Conservation (phyloP, 2,113 vertebrate genomes). For the Cathartes aura region DNA sequence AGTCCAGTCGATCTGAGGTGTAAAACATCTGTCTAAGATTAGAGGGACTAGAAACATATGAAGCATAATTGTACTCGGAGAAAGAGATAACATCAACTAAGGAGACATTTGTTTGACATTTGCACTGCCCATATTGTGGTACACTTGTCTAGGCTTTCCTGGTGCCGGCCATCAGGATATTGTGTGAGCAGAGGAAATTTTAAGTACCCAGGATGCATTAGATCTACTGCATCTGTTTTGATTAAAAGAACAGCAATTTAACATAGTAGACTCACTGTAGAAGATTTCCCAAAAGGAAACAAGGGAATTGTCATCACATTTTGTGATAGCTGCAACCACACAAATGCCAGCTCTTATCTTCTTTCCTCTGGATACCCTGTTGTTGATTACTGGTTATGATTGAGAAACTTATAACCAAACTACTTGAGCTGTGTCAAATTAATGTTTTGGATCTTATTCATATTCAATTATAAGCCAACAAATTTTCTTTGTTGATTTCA, state of each 20-base stretch:
- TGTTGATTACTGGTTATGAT: neutral
- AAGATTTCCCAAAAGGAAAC: neutral
- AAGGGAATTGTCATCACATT: neutral
- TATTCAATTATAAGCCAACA: neutral
- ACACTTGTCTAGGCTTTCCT: neutral
- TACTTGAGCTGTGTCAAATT: neutral
- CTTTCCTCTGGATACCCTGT: neutral
- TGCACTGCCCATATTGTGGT: neutral
- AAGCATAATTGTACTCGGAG: neutral
- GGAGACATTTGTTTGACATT: neutral
- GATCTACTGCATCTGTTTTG: neutral
- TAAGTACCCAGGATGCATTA: neutral
- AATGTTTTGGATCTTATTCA: neutral
- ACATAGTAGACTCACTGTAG: neutral
- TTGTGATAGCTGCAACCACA: neutral
- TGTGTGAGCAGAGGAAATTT: neutral
- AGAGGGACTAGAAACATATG: neutral
- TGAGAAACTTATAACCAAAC: neutral
- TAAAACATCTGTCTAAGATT: neutral
- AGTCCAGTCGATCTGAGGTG: neutral
- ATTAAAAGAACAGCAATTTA: neutral
- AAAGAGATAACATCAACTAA: neutral
- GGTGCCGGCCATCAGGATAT: neutral
- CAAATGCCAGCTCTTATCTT: neutral
- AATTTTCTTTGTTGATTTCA: neutral